Percentiles rank a stretch among this genome's conserved stretches.
Conservation (phyloP, 2,113 vertebrate species). For the Dinomys branickii region DNA sequence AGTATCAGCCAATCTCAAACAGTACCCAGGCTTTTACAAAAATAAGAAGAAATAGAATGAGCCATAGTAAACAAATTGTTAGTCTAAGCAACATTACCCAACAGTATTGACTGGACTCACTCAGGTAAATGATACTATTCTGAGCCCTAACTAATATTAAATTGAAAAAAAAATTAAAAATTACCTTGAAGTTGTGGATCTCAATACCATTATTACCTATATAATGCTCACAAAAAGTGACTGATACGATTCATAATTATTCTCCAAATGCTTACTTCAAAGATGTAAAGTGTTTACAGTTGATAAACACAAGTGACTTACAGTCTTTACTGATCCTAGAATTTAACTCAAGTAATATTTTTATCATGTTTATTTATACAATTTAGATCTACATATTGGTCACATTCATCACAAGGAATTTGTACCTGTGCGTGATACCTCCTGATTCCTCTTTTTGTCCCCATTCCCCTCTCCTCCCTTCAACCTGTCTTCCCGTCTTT, state of each 20-base stretch:
- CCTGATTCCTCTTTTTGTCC: not conserved
- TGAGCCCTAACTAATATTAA: not conserved
- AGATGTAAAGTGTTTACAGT: too few relatives aligned
- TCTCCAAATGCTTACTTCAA: not conserved
- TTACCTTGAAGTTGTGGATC: too few relatives aligned
- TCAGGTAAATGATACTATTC: too few relatives aligned
- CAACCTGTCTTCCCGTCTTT: not conserved
- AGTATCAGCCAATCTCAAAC: not conserved
- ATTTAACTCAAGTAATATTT: not conserved
- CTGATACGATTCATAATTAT: too few relatives aligned
- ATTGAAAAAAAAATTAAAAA: accelerated
- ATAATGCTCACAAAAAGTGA: not conserved
- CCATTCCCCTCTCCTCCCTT: not conserved
- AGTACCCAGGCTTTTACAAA: not conserved
- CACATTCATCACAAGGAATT: not conserved
- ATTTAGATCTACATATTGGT: not conserved
- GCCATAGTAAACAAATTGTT: not conserved
- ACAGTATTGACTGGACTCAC: not conserved
- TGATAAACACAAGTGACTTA: not conserved
- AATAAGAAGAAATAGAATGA: not conserved
- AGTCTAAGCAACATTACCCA: not conserved
- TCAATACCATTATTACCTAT: not conserved
- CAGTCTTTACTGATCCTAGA: accelerated
- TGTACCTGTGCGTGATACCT: not conserved
- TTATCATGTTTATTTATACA: not conserved